Base-by-base conservation (phyloP, 2,888 invertebrate species). In the Spodoptera exigua region DNA sequence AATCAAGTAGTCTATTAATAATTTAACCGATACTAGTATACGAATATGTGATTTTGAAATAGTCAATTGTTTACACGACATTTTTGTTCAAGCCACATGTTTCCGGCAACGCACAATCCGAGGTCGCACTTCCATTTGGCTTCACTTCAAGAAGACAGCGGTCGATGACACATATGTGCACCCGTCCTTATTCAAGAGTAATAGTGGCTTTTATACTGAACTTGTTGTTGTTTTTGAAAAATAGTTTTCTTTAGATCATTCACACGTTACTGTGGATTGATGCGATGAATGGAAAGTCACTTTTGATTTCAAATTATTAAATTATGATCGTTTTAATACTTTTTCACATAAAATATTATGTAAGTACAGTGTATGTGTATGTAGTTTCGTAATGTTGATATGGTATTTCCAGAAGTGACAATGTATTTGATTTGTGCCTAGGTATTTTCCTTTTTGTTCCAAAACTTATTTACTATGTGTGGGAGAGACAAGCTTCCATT, bases 41-140 rank as follows among this genome's bases (percentile, higher is more conserved):
- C 21, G 11, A 73, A 46, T 44, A 37, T 53, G 21, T 32, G 43
- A 59, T 61, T 61, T 63, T 46, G 13, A 53, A 66, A 56, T 59
- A 71, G 45, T 68, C 64, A 56, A 73, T 70, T 73, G 82, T 81
- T 82, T 83, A 81, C 70, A 65, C 51, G 67, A 74, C 51, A 78
- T 77, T 80, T 79, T 81, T 74, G 71, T 65, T 63, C 53, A 60
- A 49, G 70, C 82, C 82, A 78, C 78, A 80, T 81, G 81, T 79
- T 83, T 82, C 83, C 84, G 79, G 70, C 54, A 48, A 59, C 56
- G 47, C 74, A 71, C 72, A 79, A 55, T 43, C 36, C 67, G 74
- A 70, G 72, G 69, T 74, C 70, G 68, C 53, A 61, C 70, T 77
- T 74, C 73, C 64, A 76, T 84, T 84, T 84, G 84, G 85, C 84